Conservation (phyloP, 1,140 invertebrate species). For the Caenorhabditis briggsae region DNA sequence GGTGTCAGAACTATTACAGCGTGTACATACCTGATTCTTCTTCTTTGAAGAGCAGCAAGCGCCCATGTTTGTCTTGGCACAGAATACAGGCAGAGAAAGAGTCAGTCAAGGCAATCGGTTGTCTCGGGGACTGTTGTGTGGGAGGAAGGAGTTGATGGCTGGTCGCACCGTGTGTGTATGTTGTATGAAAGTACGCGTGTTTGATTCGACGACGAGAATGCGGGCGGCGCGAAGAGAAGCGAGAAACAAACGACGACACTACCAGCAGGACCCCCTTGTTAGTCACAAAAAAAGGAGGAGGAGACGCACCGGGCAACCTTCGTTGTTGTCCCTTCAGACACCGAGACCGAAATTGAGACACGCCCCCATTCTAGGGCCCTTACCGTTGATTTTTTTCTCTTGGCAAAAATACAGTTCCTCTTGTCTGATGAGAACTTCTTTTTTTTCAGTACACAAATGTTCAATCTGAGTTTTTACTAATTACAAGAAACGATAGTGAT, state of each 20-base stretch:
- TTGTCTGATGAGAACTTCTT: neutral
- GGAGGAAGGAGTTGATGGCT: slow-evolving; percentile 52
- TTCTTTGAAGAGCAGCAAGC: slow-evolving; percentile 63
- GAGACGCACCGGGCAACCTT: slow-evolving; percentile 47
- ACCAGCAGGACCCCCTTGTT: slow-evolving; percentile 55
- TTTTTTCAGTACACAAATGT: slow-evolving; percentile 22
- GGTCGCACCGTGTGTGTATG: slow-evolving; percentile 51
- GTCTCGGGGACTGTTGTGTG: neutral
- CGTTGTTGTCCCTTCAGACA: slow-evolving; percentile 28
- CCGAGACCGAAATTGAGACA: slow-evolving; percentile 49
- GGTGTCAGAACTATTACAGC: neutral
- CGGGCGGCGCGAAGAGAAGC: slow-evolving; percentile 50
- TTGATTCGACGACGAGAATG: slow-evolving; percentile 53
- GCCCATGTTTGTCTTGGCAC: slow-evolving; percentile 54
- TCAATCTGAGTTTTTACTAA: slow-evolving; percentile 41
- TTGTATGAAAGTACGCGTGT: slow-evolving; percentile 56
- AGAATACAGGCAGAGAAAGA: slow-evolving; percentile 37
- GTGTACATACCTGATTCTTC: slow-evolving; percentile 57
- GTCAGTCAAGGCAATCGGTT: slow-evolving; percentile 49
- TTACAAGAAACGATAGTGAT: neutral
- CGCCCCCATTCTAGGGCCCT: neutral
- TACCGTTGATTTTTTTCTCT: neutral
- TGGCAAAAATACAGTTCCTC: slow-evolving; percentile 7
- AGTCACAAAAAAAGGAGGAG: slow-evolving; percentile 54
- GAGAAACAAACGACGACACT: slow-evolving; percentile 56